Evolutionary conservation across 2,113 vertebrate species (phyloP).

Genomic region (Acrocephalus arundinaceus): DNA sequence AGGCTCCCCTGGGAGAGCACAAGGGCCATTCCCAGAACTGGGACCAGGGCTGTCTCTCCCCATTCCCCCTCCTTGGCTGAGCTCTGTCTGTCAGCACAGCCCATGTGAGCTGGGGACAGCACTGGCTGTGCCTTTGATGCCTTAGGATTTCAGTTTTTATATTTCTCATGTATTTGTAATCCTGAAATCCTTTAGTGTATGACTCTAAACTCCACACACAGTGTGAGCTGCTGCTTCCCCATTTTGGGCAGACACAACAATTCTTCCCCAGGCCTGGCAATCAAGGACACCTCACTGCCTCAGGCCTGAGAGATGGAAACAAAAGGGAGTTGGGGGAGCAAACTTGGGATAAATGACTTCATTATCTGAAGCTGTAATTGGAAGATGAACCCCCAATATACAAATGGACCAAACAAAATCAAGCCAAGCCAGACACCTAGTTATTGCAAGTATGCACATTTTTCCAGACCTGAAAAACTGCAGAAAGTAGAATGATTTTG

Average conservation of each 20-base stretch:
- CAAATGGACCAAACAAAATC: not conserved
- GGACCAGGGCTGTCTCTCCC: not conserved
- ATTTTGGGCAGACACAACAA: not conserved
- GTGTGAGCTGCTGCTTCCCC: not conserved
- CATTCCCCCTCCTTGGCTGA: not conserved
- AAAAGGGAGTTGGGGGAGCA: not conserved
- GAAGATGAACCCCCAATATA: not conserved
- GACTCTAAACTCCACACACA: not conserved
- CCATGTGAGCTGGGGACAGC: not conserved
- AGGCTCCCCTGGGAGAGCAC: not conserved
- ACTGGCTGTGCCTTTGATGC: not conserved
- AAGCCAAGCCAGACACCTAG: not conserved
- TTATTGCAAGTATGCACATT: not conserved
- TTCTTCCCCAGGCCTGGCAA: not conserved
- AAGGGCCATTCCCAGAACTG: not conserved
- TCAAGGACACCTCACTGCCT: not conserved
- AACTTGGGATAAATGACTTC: not conserved
- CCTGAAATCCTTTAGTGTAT: not conserved
- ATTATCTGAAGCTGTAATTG: not conserved
- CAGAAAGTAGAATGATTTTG: not conserved
- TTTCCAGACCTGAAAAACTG: not conserved
- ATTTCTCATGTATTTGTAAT: not conserved
- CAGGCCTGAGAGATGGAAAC: fast-evolving
- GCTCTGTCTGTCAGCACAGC: not conserved
- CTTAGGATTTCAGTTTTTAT: not conserved